phyloP scores from a whole-genome alignment of 2,113 vertebrate genomes.

The Coptodon rendalli region DNA sequence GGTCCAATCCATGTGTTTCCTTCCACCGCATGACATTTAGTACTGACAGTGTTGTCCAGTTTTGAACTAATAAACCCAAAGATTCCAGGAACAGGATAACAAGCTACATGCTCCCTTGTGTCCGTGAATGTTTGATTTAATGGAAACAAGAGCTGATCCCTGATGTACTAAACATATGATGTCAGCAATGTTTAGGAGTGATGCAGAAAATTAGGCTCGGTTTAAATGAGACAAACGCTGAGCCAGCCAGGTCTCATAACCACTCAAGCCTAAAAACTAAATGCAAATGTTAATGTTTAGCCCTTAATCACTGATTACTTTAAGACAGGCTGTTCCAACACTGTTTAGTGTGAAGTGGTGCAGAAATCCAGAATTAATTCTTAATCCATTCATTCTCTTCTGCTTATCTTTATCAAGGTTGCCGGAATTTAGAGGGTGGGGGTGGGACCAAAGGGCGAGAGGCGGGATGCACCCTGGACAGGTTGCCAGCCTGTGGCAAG shows the following conservation, averaged over 20 bases:
- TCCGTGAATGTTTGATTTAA: neutral
- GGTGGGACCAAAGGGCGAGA: neutral
- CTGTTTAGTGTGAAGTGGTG: neutral
- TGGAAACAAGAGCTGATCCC: neutral
- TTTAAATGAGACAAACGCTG: neutral
- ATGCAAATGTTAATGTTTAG: neutral
- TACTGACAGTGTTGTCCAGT: neutral
- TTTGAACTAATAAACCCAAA: neutral
- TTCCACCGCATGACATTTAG: rapidly evolving
- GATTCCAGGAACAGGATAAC: neutral
- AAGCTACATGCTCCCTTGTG: neutral
- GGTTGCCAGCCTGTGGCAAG: neutral
- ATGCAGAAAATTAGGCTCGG: rapidly evolving
- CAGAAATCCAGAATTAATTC: neutral
- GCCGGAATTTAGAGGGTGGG: rapidly evolving
- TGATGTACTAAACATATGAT: neutral
- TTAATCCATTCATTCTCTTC: neutral
- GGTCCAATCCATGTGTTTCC: neutral
- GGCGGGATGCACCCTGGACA: rapidly evolving
- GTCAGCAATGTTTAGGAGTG: neutral
- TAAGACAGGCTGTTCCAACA: neutral
- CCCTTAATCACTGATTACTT: neutral
- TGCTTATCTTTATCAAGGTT: neutral
- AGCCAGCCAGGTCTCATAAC: neutral
- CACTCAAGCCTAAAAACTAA: neutral